phyloP scores from a whole-genome alignment of 37 sponge, comb jelly and placozoan genomes.

The Cladorhizidae sp. region DNA sequence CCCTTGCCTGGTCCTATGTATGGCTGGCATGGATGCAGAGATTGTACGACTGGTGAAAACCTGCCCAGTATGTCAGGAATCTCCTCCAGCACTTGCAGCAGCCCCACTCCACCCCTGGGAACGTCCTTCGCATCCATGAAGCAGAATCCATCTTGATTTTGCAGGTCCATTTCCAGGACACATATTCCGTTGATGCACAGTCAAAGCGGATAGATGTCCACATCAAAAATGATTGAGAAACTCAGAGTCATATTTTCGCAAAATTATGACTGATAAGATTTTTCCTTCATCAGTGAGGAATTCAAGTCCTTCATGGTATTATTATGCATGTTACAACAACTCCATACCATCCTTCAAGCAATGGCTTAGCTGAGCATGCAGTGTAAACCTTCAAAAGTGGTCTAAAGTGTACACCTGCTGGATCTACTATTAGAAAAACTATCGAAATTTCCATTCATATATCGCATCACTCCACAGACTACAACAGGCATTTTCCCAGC shows the following conservation, averaged over 20 bases:
- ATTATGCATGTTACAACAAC: too few species aligned
- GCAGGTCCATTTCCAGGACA: too few species aligned
- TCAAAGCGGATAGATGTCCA: slow-evolving; percentile 3
- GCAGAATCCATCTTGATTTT: too few species aligned
- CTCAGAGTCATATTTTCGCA: slow-evolving; percentile 9
- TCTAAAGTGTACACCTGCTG: neutral
- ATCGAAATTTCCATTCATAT: slow-evolving; percentile 14
- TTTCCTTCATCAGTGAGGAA: too few species aligned
- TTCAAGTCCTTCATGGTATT: too few species aligned
- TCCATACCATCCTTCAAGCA: too few species aligned
- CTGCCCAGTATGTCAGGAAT: too few species aligned
- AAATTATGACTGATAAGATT: slow-evolving; percentile 32
- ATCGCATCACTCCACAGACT: neutral
- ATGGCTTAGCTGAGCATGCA: too few species aligned
- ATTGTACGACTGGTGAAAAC: slow-evolving; percentile 16
- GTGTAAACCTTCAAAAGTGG: too few species aligned
- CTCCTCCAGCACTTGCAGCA: slow-evolving; percentile 9
- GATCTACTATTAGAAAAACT: slow-evolving; percentile 1
- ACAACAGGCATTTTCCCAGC: neutral
- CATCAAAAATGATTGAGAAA: slow-evolving; percentile 2
- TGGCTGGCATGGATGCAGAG: slow-evolving; percentile 38
- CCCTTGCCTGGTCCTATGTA: too few species aligned
- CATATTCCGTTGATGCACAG: neutral
- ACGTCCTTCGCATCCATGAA: too few species aligned
- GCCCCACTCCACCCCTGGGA: too few species aligned